Conservation (phyloP, 2,797 vertebrate genomes). For the Melanotaenia boesemani region DNA sequence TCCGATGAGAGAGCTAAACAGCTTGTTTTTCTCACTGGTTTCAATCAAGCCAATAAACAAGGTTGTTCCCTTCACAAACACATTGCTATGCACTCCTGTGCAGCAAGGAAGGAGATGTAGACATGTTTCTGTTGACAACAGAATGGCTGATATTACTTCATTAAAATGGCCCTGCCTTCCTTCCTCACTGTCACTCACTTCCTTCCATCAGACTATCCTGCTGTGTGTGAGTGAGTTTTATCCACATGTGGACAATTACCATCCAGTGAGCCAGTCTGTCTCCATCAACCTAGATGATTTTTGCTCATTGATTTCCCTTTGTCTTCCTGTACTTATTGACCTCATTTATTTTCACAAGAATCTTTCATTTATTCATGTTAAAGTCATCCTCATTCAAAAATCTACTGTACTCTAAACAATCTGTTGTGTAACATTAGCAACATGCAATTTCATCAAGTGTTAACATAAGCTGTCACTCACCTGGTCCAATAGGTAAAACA, state of each 20-base stretch:
- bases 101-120: conserved; percentile 37
- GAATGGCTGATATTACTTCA: conserved; percentile 70
- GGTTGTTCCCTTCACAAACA: conserved; percentile 53
- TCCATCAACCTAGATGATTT: conserved; percentile 9
- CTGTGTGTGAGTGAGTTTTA: conserved; percentile 24
- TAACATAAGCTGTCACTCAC: conserved; percentile 2
- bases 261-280: conserved; percentile 12
- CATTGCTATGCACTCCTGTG: conserved; percentile 58
- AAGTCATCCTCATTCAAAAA: background rate
- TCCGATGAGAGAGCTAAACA: conserved; percentile 31
- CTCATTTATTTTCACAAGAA: background rate
- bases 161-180: conserved; percentile 59
- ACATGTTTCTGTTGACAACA: conserved; percentile 40
- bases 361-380: background rate
- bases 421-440: background rate
- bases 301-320: background rate
- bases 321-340: background rate
- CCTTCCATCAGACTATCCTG: conserved; percentile 18
- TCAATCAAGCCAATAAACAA: conserved; percentile 72
- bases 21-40: conserved; percentile 48
- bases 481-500: conserved; percentile 15
- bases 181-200: conserved; percentile 32
- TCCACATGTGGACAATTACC: conserved; percentile 15
- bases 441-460: background rate
- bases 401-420: background rate